A percentile compares a stretch with the other conserved stretches of the same genome.
These are phyloP conservation scores for Agrotis ipsilon DNA, from an alignment of 2,888 invertebrate species.

Conservation along the genomic window DNA sequence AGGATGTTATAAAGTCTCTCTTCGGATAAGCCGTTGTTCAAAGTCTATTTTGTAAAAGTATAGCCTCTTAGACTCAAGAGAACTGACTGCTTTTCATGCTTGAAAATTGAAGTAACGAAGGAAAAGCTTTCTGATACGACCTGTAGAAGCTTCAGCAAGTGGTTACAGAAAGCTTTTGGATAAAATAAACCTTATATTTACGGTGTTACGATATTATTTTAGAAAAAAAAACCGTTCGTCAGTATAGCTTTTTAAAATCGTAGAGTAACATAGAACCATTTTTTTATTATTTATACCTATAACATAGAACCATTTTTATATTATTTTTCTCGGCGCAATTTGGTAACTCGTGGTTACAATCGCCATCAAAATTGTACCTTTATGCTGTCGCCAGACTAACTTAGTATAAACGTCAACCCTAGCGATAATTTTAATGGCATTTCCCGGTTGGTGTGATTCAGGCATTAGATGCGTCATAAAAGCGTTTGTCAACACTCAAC, in stretches of 20 bases:
- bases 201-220: too few species aligned
- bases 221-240: too few species aligned
- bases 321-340: background rate
- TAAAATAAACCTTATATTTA: background rate
- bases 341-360: background rate
- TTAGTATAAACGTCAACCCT: too few species aligned
- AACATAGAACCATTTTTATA: too few species aligned
- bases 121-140: background rate
- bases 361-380: background rate
- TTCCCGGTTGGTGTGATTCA: too few species aligned
- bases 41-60: conserved; percentile 17
- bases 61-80: background rate
- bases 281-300: too few species aligned
- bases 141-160: background rate
- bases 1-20: conserved; percentile 30
- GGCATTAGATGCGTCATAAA: background rate
- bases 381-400: too few species aligned
- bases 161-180: background rate
- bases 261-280: too few species aligned
- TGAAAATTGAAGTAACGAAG: conserved; percentile 11
- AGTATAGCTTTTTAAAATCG: too few species aligned
- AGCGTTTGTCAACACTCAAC: background rate
- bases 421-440: too few species aligned
- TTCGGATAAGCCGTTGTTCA: conserved; percentile 20
- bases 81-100: conserved; percentile 1